Evolutionary conservation across 2,888 invertebrate species (phyloP).

Genomic region (Mythimna pallens): DNA sequence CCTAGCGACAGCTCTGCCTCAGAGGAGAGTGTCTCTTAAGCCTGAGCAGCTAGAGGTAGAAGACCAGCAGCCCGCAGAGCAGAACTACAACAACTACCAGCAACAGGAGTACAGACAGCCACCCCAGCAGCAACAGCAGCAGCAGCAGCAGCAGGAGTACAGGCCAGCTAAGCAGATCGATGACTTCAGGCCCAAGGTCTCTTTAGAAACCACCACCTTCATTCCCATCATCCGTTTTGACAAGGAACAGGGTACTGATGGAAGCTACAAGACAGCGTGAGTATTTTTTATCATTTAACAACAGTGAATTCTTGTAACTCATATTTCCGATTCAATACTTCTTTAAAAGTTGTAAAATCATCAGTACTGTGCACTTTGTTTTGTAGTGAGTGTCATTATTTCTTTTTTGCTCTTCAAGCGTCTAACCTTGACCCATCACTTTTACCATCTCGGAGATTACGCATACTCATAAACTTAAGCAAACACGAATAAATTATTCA

Average conservation of each 20-base stretch:
- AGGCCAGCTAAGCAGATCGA: slow-evolving; percentile 80
- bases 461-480: slow-evolving; percentile 33
- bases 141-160: slow-evolving; percentile 76
- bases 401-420: slow-evolving; percentile 21
- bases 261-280: slow-evolving; percentile 95
- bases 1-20: slow-evolving; percentile 85
- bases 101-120: slow-evolving; percentile 67
- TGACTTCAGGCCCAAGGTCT: slow-evolving; percentile 86
- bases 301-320: neutral
- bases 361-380: slow-evolving; percentile 2
- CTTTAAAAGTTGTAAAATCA: neutral
- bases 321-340: neutral
- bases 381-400: neutral
- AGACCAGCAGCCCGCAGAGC: slow-evolving; percentile 83
- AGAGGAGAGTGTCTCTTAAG: slow-evolving; percentile 82
- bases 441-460: slow-evolving; percentile 42
- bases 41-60: slow-evolving; percentile 73
- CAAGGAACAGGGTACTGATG: slow-evolving; percentile 95
- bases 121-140: slow-evolving; percentile 72
- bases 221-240: slow-evolving; percentile 95
- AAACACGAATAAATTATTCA: slow-evolving; percentile 47
- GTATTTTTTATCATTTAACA: slow-evolving; percentile 67
- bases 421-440: slow-evolving; percentile 56
- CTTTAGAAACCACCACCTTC: slow-evolving; percentile 92
- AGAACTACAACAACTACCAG: slow-evolving; percentile 83